Evolutionary conservation across 2,797 vertebrate species (phyloP).

Genomic region (Sebastes taczanowskii): DNA sequence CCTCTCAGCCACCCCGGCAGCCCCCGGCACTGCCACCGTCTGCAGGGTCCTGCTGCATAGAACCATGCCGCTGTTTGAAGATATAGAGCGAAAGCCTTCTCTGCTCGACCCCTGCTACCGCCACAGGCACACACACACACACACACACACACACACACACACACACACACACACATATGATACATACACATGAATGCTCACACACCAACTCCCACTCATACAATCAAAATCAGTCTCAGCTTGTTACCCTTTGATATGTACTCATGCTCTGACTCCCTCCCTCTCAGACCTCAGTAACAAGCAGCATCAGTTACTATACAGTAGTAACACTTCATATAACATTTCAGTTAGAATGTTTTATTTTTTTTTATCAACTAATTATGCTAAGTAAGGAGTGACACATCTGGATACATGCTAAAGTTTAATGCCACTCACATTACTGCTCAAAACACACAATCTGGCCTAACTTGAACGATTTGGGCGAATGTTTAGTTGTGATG

Average conservation of each 20-base stretch:
- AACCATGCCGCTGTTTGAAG: slow-evolving; percentile 89
- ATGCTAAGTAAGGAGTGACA: background rate
- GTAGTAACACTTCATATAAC: background rate
- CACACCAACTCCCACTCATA: slow-evolving; percentile 51
- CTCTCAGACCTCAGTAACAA: slow-evolving; percentile 40
- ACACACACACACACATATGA: background rate
- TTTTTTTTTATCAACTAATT: background rate
- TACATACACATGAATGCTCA: slow-evolving; percentile 4
- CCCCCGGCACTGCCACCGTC: slow-evolving; percentile 86
- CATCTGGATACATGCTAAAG: background rate
- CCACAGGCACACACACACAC: slow-evolving; percentile 82
- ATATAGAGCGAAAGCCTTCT: slow-evolving; percentile 82
- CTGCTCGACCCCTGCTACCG: slow-evolving; percentile 78
- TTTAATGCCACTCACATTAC: background rate
- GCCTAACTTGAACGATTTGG: background rate
- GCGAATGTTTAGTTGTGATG: background rate
- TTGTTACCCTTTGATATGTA: slow-evolving; percentile 59
- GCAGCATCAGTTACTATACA: slow-evolving; percentile 2
- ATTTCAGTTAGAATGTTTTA: slow-evolving; percentile 6
- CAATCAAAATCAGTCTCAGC: slow-evolving; percentile 49
- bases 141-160: slow-evolving; percentile 46
- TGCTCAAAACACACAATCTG: background rate
- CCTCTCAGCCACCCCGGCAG: slow-evolving; percentile 67
- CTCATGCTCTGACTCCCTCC: slow-evolving; percentile 31
- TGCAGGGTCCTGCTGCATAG: slow-evolving; percentile 86